Evolutionary conservation across 2,888 invertebrate genomes (phyloP), one percentile per base, ranked within the genome.

Genomic region (Aphidoletes aphidimyza): DNA sequence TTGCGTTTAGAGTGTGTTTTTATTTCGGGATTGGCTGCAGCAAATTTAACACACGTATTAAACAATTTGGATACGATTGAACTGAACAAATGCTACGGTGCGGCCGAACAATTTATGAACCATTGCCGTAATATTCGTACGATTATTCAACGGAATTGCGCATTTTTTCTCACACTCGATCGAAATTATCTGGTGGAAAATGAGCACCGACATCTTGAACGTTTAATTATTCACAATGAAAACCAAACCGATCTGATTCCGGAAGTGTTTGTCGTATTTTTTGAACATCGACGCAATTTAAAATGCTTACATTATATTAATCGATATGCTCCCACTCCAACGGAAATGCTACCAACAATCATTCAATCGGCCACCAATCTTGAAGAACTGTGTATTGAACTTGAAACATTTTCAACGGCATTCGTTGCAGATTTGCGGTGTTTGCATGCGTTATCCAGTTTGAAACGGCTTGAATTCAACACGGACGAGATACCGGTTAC

Each of bases 391-490:
- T 84, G 84, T 37, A 84, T 84, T 47, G 84, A 84, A 47, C 36
- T 84, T 42, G 84, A 84, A 36, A 84, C 49, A 49, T 84, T 84
- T 84, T 84, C 84, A 47, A 42, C 34, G 36, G 45, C 26, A 45
- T 84, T 84, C 36, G 9, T 54, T 19, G 14, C 30, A 1, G 84
- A 84, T 54, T 49, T 84, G 19, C 17, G 36, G 22, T 45, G 36
- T 34, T 84, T 84, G 30, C 36, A 17, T 47, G 36, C 0, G 22
- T 30, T 84, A 22, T 1, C 36, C 22, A 34, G 30, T 84, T 54
- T 84, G 36, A 84, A 84, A 36, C 84, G 84, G n/a, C 49, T 84
- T 6, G 84, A 84, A 84, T 49, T 84, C 54, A 84, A 84, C n/a
- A 84, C 84, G 19, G 84, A 84, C n/a, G 84, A 84, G 11, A 84